Percentiles rank a stretch among this genome's conserved stretches.
Conservation (phyloP, 2,888 invertebrate species). For the Chydorus sphaericus region DNA sequence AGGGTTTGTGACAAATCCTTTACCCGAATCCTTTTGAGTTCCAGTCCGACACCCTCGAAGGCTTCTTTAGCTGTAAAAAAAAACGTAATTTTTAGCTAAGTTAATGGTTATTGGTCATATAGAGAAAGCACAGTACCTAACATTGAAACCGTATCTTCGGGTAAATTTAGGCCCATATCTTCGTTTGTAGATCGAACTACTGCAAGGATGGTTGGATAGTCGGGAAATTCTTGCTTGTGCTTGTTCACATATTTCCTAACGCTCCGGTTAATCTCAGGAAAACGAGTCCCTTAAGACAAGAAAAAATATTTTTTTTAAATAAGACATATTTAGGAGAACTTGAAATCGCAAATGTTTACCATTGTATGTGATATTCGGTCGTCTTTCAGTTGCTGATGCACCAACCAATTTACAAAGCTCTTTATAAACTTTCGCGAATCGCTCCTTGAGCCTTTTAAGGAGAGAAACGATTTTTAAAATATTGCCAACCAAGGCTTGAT, state of each 20-base stretch:
- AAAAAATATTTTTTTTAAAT: neutral
- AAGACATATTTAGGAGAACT: neutral
- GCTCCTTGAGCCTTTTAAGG: conserved; percentile 17
- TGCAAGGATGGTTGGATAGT: conserved; percentile 30
- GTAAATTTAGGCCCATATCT: conserved; percentile 23
- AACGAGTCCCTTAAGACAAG: conserved; percentile 36
- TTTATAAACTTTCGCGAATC: conserved; percentile 38
- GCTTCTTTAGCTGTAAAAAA: conserved; percentile 40
- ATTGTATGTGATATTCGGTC: conserved; percentile 23
- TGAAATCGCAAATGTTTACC: neutral
- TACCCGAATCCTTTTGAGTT: conserved; percentile 45
- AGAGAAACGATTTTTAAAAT: neutral
- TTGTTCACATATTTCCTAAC: conserved; percentile 31
- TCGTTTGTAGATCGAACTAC: conserved; percentile 28
- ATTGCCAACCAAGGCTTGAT: neutral
- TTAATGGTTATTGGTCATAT: neutral
- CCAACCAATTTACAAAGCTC: conserved; percentile 23
- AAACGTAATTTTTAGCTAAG: conserved; percentile 18
- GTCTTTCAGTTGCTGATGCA: conserved; percentile 24
- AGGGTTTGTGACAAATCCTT: conserved; percentile 34
- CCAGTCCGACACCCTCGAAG: conserved; percentile 47
- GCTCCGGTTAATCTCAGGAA: conserved; percentile 33
- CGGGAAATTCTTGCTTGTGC: conserved; percentile 29
- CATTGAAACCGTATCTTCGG: conserved; percentile 18
- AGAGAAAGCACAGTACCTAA: conserved; percentile 16